phyloP scores from a whole-genome alignment of 2,888 invertebrate genomes.

The Ectemnius continuus region DNA sequence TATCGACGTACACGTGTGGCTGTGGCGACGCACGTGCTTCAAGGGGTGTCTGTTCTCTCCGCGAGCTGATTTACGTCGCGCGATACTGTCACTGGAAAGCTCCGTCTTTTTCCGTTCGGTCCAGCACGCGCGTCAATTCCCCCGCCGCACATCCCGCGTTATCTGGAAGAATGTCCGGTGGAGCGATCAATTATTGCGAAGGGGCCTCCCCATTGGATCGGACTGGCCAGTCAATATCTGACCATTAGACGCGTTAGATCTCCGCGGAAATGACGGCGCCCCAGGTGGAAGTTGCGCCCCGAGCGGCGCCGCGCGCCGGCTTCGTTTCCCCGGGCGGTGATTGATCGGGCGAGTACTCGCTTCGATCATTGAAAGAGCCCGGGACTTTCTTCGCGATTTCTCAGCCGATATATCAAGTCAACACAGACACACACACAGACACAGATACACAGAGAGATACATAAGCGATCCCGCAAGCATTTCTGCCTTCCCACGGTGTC shows the following conservation, averaged over 20 bases:
- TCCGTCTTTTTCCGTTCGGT: too few relatives aligned
- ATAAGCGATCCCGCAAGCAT: constrained; percentile 1
- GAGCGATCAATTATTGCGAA: constrained; percentile 14
- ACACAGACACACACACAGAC: not conserved
- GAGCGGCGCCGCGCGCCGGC: too few relatives aligned
- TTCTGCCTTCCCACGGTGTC: constrained; percentile 16
- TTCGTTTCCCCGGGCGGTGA: too few relatives aligned
- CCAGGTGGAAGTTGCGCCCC: too few relatives aligned
- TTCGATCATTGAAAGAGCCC: too few relatives aligned
- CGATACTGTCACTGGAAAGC: constrained; percentile 27
- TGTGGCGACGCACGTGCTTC: constrained; percentile 39
- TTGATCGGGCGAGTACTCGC: too few relatives aligned
- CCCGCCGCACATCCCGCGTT: constrained; percentile 15
- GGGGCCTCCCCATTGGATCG: not conserved
- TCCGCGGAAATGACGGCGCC: too few relatives aligned
- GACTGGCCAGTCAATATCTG: not conserved
- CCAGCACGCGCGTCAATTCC: too few relatives aligned
- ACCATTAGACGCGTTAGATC: too few relatives aligned
- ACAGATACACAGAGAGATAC: too few relatives aligned
- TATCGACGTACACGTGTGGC: constrained; percentile 38
- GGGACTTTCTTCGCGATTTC: constrained; percentile 40
- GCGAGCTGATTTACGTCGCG: constrained; percentile 34
- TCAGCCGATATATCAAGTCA: constrained; percentile 31
- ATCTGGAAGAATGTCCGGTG: constrained; percentile 17
- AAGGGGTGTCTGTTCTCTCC: constrained; percentile 43